Evolutionary conservation across 2,888 invertebrate species (phyloP), one percentile per base, ranked within the genome.

Genomic region (Pyrocoelia pectoralis): DNA sequence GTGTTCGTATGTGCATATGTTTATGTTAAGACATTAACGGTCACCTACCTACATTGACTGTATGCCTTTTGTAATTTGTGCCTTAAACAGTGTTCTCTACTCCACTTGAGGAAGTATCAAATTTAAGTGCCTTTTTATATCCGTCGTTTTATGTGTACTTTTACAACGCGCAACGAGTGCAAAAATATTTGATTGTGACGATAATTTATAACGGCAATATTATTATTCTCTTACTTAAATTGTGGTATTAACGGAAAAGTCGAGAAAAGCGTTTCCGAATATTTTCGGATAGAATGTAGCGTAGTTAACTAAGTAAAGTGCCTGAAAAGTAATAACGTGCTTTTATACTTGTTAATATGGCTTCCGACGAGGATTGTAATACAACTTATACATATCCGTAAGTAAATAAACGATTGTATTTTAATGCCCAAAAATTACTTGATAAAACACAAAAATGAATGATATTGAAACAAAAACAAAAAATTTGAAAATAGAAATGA

Each of bases 281-380:
- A 24, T 24, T 24, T 24, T 24, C 24, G 4, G 24, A 33, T n/a
- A 60, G 60, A 60, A 64, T 64, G 65, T 61, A 58, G 50, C 55
- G 61, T n/a, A n/a, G n/a, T n/a, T n/a, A n/a, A n/a, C n/a, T n/a
- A 61, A 41, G 38, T 57, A 53, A 63, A 41, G 29, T 54, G 49
- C 58, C 40, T 57, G 18, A 15, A 17, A 29, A 33, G 9, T 33
- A 33, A 33, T 33, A 33, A 33, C 33, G 33, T 33, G 33, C 10
- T n/a, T 33, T 33, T 4, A n/a, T 33, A n/a, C 9, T 33, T 33
- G 33, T 61, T 61, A 72, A 49, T 61, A 81, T 81, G 81, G 81
- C 81, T 68, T 81, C 81, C 59, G 81, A 81, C 73, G 81, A 81
- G 76, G 81, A 81, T 73, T 81, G 81, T 72, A 79, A 74, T 62